These are phyloP conservation scores for Parapristionchus giblindavisi DNA, from an alignment of 2,888 invertebrate species.

Conservation along the genomic window DNA sequence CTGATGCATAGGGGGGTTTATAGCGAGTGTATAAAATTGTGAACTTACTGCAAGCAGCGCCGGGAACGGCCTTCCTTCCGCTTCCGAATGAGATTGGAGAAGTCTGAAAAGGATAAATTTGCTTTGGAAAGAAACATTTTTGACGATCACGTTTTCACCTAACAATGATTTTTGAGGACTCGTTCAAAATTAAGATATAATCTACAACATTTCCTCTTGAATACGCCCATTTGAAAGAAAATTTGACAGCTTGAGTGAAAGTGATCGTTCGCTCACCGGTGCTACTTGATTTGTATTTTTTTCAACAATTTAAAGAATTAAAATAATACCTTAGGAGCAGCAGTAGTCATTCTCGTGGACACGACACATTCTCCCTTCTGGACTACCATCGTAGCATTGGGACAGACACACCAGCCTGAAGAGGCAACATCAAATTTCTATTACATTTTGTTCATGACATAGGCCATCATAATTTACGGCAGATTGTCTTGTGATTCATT, in stretches of 20 bases:
- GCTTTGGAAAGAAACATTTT: no score
- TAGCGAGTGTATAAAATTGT: neutral
- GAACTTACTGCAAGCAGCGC: constrained; percentile 31
- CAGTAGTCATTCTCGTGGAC: neutral
- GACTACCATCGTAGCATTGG: constrained; percentile 64
- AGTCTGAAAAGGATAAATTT: constrained; percentile 16
- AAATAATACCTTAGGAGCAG: neutral
- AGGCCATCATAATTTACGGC: no score
- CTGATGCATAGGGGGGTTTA: constrained; percentile 10
- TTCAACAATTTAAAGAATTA: neutral
- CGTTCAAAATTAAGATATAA: no score
- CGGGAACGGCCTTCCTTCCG: constrained; percentile 33
- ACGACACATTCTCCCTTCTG: constrained; percentile 60
- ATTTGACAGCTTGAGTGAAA: no score
- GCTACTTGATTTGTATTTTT: neutral
- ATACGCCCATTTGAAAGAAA: no score
- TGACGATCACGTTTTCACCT: no score
- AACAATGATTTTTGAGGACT: no score
- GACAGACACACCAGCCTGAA: constrained; percentile 68
- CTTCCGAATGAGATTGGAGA: constrained; percentile 8
- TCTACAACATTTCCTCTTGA: no score
- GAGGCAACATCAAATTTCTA: neutral
- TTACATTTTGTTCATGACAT: neutral
- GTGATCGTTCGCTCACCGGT: no score
- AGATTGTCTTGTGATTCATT: no score